phyloP scores from a whole-genome alignment of 2,888 invertebrate species.

The Ectemnius continuus region DNA sequence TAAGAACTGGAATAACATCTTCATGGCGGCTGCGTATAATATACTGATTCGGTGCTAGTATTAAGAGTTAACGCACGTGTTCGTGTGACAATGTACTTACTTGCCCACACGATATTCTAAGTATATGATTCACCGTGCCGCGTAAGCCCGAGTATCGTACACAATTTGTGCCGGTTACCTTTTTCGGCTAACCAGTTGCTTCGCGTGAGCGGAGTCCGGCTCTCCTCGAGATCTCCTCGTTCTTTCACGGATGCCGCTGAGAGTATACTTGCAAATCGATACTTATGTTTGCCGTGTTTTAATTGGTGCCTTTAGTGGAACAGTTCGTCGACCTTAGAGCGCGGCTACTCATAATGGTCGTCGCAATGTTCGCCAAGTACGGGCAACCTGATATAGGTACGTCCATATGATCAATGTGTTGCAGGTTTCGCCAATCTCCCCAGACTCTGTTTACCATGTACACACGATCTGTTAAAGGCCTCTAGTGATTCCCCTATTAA shows the following conservation, averaged over 20 bases:
- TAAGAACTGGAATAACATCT: no score
- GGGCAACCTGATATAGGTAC: slow-evolving; percentile 70
- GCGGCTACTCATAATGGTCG: slow-evolving; percentile 65
- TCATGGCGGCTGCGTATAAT: not conserved
- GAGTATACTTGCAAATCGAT: not conserved
- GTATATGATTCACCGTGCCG: slow-evolving; percentile 47
- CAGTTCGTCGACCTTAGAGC: slow-evolving; percentile 43
- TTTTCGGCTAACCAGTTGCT: slow-evolving; percentile 36
- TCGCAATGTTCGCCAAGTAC: slow-evolving; percentile 72
- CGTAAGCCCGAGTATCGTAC: slow-evolving; percentile 24
- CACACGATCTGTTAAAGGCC: not conserved
- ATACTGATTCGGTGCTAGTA: not conserved
- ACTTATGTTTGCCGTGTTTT: slow-evolving; percentile 2
- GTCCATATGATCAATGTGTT: slow-evolving; percentile 28
- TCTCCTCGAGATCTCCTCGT: slow-evolving; percentile 25
- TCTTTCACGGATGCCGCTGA: slow-evolving; percentile 3
- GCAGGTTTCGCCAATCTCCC: slow-evolving; percentile 8
- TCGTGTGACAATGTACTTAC: slow-evolving; percentile 22
- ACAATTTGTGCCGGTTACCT: slow-evolving; percentile 42
- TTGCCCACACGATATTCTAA: slow-evolving; percentile 48
- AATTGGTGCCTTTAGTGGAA: slow-evolving; percentile 39
- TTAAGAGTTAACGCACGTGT: slow-evolving; percentile 1
- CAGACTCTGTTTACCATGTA: not conserved
- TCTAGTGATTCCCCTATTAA: not conserved
- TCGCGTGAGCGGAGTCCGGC: slow-evolving; percentile 5